Base-by-base conservation (phyloP, 1,140 invertebrate genomes). In the Stegodyphus dumicola region DNA sequence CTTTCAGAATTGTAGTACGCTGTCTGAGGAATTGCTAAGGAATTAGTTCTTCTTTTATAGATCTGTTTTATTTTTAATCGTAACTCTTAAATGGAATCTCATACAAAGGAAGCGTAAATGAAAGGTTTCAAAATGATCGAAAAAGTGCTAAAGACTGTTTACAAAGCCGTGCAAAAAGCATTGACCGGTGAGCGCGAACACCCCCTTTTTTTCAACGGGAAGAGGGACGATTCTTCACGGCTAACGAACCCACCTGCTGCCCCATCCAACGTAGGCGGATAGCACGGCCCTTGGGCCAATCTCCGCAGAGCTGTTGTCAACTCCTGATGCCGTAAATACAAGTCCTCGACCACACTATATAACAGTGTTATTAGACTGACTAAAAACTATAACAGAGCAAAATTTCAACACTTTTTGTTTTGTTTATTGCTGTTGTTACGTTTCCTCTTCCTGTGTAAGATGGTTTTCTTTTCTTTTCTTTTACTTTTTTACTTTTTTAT, bases 331-430 rank as follows among this genome's bases (percentile, higher is more conserved):
- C 75, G 48, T 77, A 77, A 33, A 77, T 77, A 65, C 17, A 11
- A 77, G 48, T 64, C 13, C 17, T 65, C 75, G 56, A 49, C 60
- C n/a, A 49, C 33, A 48, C 56, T 33, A 33, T 3, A 77, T 65
- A 77, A 49, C 56, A 65, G 65, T 77, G 65, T 78, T 78, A 78
- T 78, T 78, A 78, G 51, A 51, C 77, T 49, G 69, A 69, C 77
- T 66, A 69, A 78, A 77, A 77, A 77, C 75, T 77, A 77, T 77
- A 56, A 77, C 75, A 77, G 18, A 15, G 60, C 54, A 5, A 11
- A n/a, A 18, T 18, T 17, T 67, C 9, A 74, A 33, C 54, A 33
- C 74, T 48, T 64, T 54, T 56, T 49, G n/a, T 77, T 77, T 48
- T 66, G 49, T 77, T 77, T 60, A 77, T 64, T 77, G 17, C 53